Conservation (phyloP, 2,113 vertebrate species). For the Aptenodytes patagonicus region DNA sequence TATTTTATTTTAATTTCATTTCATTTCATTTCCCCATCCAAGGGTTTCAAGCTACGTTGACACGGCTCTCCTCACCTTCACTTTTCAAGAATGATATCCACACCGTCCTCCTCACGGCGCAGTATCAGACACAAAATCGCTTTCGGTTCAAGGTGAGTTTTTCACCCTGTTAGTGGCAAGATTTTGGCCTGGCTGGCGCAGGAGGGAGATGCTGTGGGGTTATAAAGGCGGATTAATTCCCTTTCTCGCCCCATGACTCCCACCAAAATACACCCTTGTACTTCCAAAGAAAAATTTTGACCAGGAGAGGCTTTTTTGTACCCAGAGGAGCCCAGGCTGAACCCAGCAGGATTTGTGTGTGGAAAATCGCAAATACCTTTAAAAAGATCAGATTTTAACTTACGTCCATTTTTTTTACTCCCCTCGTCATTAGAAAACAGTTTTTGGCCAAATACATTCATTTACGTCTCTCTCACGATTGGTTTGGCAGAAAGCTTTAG, state of each 20-base stretch:
- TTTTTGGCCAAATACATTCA: background rate
- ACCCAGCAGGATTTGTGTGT: background rate
- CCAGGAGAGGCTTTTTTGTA: background rate
- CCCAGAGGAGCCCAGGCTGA: background rate
- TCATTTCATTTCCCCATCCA: background rate
- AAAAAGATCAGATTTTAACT: background rate
- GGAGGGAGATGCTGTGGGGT: too few relatives aligned
- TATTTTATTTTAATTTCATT: too few relatives aligned
- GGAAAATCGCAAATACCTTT: background rate
- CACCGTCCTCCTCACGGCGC: constrained; percentile 68
- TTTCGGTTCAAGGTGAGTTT: constrained; percentile 84
- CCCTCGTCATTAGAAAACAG: background rate
- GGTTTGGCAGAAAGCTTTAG: background rate
- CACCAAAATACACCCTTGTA: background rate
- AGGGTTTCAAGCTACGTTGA: constrained; percentile 73
- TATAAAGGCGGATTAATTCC: too few relatives aligned
- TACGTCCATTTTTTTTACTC: background rate
- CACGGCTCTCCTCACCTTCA: constrained; percentile 76
- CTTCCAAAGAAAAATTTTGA: background rate
- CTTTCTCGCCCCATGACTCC: background rate
- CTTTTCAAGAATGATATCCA: constrained; percentile 80
- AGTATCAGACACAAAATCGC: constrained; percentile 81
- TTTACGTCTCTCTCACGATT: background rate
- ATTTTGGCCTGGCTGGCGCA: too few relatives aligned
- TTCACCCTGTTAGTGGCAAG: background rate